Conservation (phyloP, 92 coral and sea anemone genomes). For the Nematostella vectensis region DNA sequence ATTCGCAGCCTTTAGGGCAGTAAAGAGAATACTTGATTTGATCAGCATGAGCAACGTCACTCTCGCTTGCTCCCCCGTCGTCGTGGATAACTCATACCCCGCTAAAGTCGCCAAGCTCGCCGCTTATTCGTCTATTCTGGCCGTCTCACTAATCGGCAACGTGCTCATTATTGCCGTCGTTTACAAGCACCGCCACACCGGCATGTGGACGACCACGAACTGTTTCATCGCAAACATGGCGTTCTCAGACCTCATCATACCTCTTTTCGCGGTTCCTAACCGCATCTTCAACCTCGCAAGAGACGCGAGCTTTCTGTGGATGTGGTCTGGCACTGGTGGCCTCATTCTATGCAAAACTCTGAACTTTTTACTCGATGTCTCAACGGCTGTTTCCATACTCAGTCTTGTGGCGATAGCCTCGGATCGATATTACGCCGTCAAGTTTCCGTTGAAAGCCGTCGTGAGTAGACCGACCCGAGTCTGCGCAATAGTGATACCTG, state of each 20-base stretch:
- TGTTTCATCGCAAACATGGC: slow-evolving; percentile 33
- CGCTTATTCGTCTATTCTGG: slow-evolving; percentile 6
- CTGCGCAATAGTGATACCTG: slow-evolving; percentile 13
- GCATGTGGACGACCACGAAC: slow-evolving; percentile 30
- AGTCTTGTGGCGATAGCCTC: slow-evolving; percentile 27
- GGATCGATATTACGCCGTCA: slow-evolving; percentile 22
- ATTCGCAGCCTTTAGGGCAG: too few relatives aligned
- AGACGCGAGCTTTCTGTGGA: slow-evolving; percentile 21
- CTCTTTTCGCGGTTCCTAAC: slow-evolving; percentile 20
- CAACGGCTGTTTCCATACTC: slow-evolving; percentile 25
- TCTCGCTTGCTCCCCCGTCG: slow-evolving; percentile 3
- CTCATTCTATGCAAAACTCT: slow-evolving; percentile 12
- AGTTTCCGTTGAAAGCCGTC: slow-evolving; percentile 14
- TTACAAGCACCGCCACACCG: slow-evolving; percentile 17
- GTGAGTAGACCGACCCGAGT: slow-evolving; percentile 8
- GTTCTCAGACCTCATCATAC: slow-evolving; percentile 23
- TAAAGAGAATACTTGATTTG: too few relatives aligned
- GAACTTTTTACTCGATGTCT: slow-evolving; percentile 31
- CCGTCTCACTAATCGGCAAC: slow-evolving; percentile 15
- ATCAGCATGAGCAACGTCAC: not conserved
- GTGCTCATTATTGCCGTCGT: slow-evolving; percentile 8
- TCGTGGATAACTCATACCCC: slow-evolving; percentile 7
- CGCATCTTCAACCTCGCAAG: slow-evolving; percentile 11
- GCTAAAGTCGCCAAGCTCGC: slow-evolving; percentile 18
- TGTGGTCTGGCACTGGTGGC: slow-evolving; percentile 8